A percentile compares a stretch with the other conserved stretches of the same genome.
phyloP scores from a whole-genome alignment of 2,888 invertebrate genomes.

The Mechanitis messenoides region DNA sequence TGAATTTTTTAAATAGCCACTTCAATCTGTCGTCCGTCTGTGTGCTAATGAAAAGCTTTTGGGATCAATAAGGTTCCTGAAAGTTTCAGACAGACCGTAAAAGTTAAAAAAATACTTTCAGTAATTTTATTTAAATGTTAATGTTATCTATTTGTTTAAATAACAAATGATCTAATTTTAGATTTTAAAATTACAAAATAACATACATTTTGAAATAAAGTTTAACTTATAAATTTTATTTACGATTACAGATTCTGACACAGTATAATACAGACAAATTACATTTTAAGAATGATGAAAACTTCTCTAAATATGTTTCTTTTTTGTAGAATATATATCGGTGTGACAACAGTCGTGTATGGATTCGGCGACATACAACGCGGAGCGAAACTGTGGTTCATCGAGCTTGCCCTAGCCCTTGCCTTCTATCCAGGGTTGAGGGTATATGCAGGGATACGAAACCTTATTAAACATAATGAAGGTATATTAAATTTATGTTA shows the following conservation, averaged over 20 bases:
- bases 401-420: constrained; percentile 48
- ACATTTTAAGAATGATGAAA: too few relatives aligned
- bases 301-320: constrained; percentile 12
- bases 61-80: constrained; percentile 19
- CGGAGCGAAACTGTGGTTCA: constrained; percentile 57
- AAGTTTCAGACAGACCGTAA: constrained; percentile 8
- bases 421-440: constrained; percentile 52
- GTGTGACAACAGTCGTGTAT: constrained; percentile 46
- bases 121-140: background rate
- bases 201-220: too few relatives aligned
- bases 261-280: background rate
- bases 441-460: constrained; percentile 44
- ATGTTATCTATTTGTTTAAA: background rate
- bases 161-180: constrained; percentile 5
- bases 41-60: constrained; percentile 24
- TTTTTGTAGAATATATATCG: constrained; percentile 57
- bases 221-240: too few relatives aligned
- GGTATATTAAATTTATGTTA: constrained; percentile 36
- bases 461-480: constrained; percentile 39
- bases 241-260: background rate
- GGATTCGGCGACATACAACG: constrained; percentile 64
- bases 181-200: too few relatives aligned
- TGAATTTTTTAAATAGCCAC: constrained; percentile 18
- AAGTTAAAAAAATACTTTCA: background rate
- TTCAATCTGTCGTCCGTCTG: constrained; percentile 20